Percentiles rank a stretch among this genome's conserved stretches.
These are phyloP conservation scores for Anoplolepis gracilipes DNA, from an alignment of 1,140 invertebrate species.

Conservation along the genomic window DNA sequence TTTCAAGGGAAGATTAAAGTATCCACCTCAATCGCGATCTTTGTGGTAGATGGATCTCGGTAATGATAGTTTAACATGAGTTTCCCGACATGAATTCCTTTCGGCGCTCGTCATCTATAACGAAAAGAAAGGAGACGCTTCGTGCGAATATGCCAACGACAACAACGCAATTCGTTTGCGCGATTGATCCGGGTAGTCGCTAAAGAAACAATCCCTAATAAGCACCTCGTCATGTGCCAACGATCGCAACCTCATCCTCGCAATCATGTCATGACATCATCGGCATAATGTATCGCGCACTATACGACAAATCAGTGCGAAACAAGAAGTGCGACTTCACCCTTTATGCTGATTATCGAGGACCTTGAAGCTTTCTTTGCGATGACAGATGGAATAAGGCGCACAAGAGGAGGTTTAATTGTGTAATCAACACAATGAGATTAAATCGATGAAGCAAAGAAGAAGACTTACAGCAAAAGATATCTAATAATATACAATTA, in stretches of 20 bases:
- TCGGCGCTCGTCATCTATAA: conserved; percentile 65
- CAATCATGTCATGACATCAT: conserved; percentile 53
- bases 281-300: conserved; percentile 21
- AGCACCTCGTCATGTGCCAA: conserved; percentile 37
- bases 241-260: neutral
- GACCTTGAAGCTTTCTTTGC: conserved; percentile 30
- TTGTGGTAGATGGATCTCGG: conserved; percentile 20
- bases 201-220: conserved; percentile 49
- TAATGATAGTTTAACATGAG: conserved; percentile 24
- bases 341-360: neutral
- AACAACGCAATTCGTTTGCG: conserved; percentile 51
- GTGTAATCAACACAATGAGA: conserved; percentile 12
- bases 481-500: neutral
- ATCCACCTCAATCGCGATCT: neutral
- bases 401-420: neutral
- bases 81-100: conserved; percentile 66
- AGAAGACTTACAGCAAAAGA: neutral
- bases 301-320: conserved; percentile 20
- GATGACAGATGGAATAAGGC: conserved; percentile 11
- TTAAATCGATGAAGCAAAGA: conserved; percentile 13
- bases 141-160: conserved; percentile 60
- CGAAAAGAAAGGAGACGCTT: conserved; percentile 66
- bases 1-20: neutral
- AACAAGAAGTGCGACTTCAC: conserved; percentile 9
- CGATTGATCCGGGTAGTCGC: conserved; percentile 31